Conservation (phyloP, 1,140 invertebrate genomes). For the Catajapyx aquilonaris region DNA sequence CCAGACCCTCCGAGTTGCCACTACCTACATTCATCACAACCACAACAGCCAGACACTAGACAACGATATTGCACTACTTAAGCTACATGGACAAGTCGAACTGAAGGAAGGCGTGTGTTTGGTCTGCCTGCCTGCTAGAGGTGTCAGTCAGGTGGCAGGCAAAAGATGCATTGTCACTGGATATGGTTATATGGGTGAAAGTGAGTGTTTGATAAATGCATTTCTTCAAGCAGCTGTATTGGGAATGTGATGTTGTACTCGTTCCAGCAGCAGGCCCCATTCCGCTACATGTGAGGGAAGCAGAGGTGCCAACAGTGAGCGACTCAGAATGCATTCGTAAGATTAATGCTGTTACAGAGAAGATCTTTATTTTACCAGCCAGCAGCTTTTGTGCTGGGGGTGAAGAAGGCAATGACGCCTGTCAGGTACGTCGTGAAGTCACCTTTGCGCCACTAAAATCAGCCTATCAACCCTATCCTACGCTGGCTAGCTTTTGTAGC, state of each 20-base stretch:
- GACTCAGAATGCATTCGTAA: slow-evolving; percentile 77
- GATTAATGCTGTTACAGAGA: slow-evolving; percentile 82
- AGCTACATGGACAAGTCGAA: slow-evolving; percentile 73
- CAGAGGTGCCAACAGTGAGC: slow-evolving; percentile 79
- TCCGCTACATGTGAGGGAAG: slow-evolving; percentile 65
- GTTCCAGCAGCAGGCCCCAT: slow-evolving; percentile 58
- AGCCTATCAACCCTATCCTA: too few relatives aligned
- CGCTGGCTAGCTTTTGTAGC: too few relatives aligned
- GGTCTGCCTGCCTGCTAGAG: slow-evolving; percentile 70
- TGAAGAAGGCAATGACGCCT: slow-evolving; percentile 77
- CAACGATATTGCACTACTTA: slow-evolving; percentile 85
- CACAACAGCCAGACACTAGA: slow-evolving; percentile 90
- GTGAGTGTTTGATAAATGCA: slow-evolving; percentile 25
- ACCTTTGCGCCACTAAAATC: too few relatives aligned
- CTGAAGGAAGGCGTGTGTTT: slow-evolving; percentile 61
- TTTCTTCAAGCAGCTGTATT: not conserved
- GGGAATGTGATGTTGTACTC: slow-evolving; percentile 6
- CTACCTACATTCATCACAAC: slow-evolving; percentile 89
- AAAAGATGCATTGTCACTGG: slow-evolving; percentile 81
- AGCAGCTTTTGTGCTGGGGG: slow-evolving; percentile 85
- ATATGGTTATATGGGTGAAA: slow-evolving; percentile 85
- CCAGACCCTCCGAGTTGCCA: slow-evolving; percentile 67
- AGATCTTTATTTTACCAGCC: slow-evolving; percentile 76
- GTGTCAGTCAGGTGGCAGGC: slow-evolving; percentile 62
- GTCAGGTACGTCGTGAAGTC: slow-evolving; percentile 65